These are phyloP conservation scores for Leuciscus waleckii DNA, from an alignment of 2,797 vertebrate genomes.

Conservation along the genomic window DNA sequence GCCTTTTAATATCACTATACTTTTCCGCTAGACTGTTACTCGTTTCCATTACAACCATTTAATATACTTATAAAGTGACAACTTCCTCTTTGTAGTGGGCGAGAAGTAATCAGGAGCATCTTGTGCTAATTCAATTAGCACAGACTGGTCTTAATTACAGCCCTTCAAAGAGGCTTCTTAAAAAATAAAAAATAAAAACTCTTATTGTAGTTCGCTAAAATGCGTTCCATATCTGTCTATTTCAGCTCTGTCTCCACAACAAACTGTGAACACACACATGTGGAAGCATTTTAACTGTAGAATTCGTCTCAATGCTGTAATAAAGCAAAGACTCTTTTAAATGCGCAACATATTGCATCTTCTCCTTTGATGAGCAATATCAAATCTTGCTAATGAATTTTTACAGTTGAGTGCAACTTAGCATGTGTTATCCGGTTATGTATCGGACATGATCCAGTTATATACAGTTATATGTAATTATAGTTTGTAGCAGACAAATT, in stretches of 20 bases:
- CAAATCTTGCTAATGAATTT: conserved; percentile 52
- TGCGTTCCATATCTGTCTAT: conserved; percentile 59
- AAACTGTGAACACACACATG: conserved; percentile 59
- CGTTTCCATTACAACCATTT: conserved; percentile 44
- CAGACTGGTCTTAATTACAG: conserved; percentile 50
- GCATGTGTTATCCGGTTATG: conserved; percentile 58
- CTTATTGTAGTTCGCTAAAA: conserved; percentile 48
- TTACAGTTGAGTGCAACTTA: conserved; percentile 24
- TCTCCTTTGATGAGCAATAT: conserved; percentile 54
- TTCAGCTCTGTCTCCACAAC: conserved; percentile 59
- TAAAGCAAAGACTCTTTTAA: conserved; percentile 58
- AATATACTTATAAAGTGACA: conserved; percentile 52
- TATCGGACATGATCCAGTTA: conserved; percentile 23
- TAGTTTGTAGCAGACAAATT: not conserved
- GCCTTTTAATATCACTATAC: conserved; percentile 23
- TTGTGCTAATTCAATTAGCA: conserved; percentile 61
- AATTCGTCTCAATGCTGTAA: conserved; percentile 57
- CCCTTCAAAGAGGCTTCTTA: conserved; percentile 56
- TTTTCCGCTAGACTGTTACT: conserved; percentile 42
- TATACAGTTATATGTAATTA: not conserved
- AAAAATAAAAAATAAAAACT: conserved; percentile 18
- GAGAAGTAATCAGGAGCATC: conserved; percentile 56
- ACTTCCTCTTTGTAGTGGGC: conserved; percentile 55
- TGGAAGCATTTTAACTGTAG: conserved; percentile 66
- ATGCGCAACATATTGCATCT: conserved; percentile 59